Conservation (phyloP, 2,797 vertebrate genomes). For the Gambusia yucatana region DNA sequence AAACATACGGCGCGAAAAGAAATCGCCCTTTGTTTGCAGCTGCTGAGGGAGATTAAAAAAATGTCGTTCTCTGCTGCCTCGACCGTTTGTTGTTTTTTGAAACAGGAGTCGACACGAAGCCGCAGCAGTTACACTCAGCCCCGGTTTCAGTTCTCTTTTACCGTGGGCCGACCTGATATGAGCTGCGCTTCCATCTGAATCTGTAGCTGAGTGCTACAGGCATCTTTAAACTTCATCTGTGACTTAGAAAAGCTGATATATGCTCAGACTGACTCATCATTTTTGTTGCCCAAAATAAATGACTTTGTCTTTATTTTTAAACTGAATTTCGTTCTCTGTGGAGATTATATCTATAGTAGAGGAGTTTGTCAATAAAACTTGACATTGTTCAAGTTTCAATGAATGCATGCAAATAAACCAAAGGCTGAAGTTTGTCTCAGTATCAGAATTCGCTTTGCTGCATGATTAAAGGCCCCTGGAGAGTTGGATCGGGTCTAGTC, state of each 20-base stretch:
- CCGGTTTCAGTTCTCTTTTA: slow-evolving; percentile 2
- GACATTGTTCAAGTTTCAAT: background rate
- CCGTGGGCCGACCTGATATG: background rate
- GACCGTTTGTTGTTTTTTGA: slow-evolving; percentile 25
- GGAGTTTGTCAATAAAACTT: background rate
- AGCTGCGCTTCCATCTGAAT: background rate
- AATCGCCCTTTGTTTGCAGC: slow-evolving; percentile 59
- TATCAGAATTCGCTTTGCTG: background rate
- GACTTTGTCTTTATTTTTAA: background rate
- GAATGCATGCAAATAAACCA: background rate
- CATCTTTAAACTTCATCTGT: background rate
- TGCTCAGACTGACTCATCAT: background rate
- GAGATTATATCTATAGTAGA: no score
- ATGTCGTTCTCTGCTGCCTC: background rate
- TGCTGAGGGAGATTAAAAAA: background rate
- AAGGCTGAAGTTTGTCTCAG: no score
- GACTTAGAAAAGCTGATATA: background rate
- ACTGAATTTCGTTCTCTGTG: background rate
- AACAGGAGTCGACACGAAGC: background rate
- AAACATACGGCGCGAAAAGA: slow-evolving; percentile 73
- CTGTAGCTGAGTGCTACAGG: background rate
- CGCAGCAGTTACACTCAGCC: background rate
- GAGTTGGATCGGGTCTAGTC: background rate
- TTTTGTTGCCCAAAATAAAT: background rate
- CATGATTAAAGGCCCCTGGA: background rate